Base-by-base conservation (phyloP, 2,113 vertebrate genomes). In the Tragulus kanchil region DNA sequence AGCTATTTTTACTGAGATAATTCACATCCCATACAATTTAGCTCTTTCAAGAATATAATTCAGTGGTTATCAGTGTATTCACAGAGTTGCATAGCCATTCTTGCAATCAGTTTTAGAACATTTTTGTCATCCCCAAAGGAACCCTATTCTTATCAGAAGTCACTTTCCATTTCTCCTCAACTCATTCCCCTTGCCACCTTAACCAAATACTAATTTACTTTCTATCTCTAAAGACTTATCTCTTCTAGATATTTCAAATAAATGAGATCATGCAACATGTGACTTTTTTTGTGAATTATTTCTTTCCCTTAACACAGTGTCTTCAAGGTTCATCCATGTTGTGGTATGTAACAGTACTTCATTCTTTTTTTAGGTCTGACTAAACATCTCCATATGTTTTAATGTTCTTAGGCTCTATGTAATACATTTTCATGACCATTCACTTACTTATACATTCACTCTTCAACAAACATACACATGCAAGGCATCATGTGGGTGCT, bases 401-500 rank as follows among this genome's bases (percentile, higher is more conserved):
- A 73, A 73, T 54, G 31, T 54, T 84, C 50, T 52, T 85, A 52
- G 28, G 83, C 78, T 95, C 48, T 67, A 26, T 84, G 42, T 92
- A 75, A 94, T 73, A 61, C 45, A 11, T 71, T 96, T 94, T 97
- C 21, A 56, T 56, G 79, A 69, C 16, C 15, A 7, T 64, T 81
- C 48, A 81, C n/a, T 61, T 19, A 79, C 23, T 52, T 84, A 62
- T 45, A 78, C 21, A 73, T 31, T 93, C 25, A 45, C 5, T 79
- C 61, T 14, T 92, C 56, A 79, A 62, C 19, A 95, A 77, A 85
- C 3, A 86, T 15, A 71, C 6, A 73, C 6, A 12, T 59, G 62
- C 58, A 94, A 88, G 26, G 42, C 26, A 90, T n/a, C 26, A 54
- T 15, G 8, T 77, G 85, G 42, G 28, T 95, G 16, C 45, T 85